Base-by-base conservation (phyloP, 2,888 invertebrate genomes). In the Coelopa pilipes region DNA sequence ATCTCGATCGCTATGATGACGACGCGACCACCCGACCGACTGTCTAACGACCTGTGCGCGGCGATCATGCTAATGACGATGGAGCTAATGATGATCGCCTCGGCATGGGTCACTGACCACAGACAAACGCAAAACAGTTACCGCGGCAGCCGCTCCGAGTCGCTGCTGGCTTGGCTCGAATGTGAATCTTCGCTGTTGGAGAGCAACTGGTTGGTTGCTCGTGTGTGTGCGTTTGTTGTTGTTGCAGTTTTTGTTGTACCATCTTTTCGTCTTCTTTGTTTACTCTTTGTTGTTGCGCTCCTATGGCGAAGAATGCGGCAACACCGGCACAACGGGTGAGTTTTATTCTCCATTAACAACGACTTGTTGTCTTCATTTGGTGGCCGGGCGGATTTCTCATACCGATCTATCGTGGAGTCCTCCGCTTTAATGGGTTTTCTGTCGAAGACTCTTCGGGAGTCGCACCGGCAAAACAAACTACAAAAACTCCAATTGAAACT, bases 101-200 rank as follows among this genome's bases (percentile, higher is more conserved):
- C 34, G 10, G 62, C 47, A 60, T 49, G 60, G 70, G 60, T 70
- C 70, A 70, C 24, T 60, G 70, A 70, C 60, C 70, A 60, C 70
- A 60, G 70, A 60, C 60, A 21, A 60, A 70, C 60, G 59, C 59
- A 60, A 60, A 70, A 70, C 70, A 70, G 70, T 70, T 70, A 70
- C 12, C 70, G 46, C 19, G 34, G 53, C 67, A 67, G 21, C 9
- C 21, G 24, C 46, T 17, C 13, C 63, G 60, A 21, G 34, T 60
- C 60, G 21, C 60, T 24, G 60, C 60, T 24, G 60, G 60, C 34
- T 60, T 34, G 60, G 21, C 60, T 13, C 24, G 55, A 17, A 17
- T 55, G 34, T 34, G 34, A 7, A 34, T 45, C 62, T 62, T 62
- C 34, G 62, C 24, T 62, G 12, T 62, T 34, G 34, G n/a, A n/a